Conservation (phyloP, 1,140 invertebrate genomes). For the Apis dorsata region DNA sequence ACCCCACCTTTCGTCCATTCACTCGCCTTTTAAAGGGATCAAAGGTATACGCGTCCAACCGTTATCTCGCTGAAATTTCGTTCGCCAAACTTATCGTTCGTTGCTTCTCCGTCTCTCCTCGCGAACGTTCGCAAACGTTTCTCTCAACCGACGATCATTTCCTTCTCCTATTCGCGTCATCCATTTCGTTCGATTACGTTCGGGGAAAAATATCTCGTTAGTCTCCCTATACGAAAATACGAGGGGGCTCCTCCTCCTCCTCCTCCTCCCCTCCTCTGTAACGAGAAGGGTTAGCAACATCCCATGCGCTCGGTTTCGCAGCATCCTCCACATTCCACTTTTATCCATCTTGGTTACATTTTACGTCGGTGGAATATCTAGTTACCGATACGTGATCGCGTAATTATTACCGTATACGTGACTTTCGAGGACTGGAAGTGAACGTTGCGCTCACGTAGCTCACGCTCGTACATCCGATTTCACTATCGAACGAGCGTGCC, state of each 20-base stretch:
- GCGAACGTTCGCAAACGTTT: no score
- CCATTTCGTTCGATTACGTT: no score
- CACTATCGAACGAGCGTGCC: conserved; percentile 29
- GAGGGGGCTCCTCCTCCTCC: no score
- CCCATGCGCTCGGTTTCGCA: fast-evolving
- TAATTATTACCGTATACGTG: conserved; percentile 47
- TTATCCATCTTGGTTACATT: not conserved
- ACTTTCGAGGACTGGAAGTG: not conserved
- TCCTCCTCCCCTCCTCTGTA: no score
- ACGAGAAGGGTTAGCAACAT: no score
- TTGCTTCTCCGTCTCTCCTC: no score
- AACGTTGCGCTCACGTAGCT: conserved; percentile 20
- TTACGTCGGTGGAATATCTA: not conserved
- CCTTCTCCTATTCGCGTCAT: no score
- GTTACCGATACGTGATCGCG: conserved; percentile 34
- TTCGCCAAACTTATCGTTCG: not conserved
- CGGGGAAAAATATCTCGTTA: no score
- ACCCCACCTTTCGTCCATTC: conserved; percentile 51
- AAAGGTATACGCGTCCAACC: conserved; percentile 49
- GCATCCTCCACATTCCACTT: not conserved
- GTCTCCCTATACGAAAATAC: no score
- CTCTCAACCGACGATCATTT: no score
- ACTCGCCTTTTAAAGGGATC: conserved; percentile 58
- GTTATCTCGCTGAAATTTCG: conserved; percentile 55
- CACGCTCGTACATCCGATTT: conserved; percentile 11